These are phyloP conservation scores for Caenorhabditis sp. DNA, from an alignment of 2,888 invertebrate species.

Conservation along the genomic window DNA sequence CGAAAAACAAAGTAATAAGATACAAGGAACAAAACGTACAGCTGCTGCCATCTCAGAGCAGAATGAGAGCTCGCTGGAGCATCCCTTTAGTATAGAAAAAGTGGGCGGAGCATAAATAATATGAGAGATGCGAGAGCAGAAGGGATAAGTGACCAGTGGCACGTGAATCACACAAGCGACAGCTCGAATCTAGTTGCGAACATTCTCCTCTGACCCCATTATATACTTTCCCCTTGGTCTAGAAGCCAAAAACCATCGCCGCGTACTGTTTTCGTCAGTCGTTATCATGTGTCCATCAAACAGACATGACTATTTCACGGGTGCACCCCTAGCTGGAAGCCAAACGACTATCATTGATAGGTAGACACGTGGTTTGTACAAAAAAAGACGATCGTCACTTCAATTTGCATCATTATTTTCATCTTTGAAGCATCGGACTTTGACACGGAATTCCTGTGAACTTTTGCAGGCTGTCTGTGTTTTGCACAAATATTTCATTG, in stretches of 20 bases:
- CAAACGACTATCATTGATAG: constrained; percentile 31
- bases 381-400: constrained; percentile 6
- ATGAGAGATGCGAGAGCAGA: background rate
- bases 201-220: background rate
- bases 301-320: constrained; percentile 47
- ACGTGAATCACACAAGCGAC: background rate
- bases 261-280: constrained; percentile 18
- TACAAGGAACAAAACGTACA: no score
- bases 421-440: constrained; percentile 6
- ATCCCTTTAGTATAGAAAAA: constrained; percentile 26
- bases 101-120: constrained; percentile 16
- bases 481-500: background rate
- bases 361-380: constrained; percentile 27
- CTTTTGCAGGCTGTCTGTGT: background rate
- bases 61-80: no score
- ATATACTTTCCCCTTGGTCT: background rate
- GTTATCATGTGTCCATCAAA: constrained; percentile 27
- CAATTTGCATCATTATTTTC: constrained; percentile 29
- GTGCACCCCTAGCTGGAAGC: constrained; percentile 22
- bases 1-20: constrained; percentile 26
- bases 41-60: no score
- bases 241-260: constrained; percentile 39
- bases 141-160: constrained; percentile 6
- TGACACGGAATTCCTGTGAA: constrained; percentile 30
- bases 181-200: no score